Conservation (phyloP, 2,797 vertebrate genomes). For the Carcharodon carcharias region DNA sequence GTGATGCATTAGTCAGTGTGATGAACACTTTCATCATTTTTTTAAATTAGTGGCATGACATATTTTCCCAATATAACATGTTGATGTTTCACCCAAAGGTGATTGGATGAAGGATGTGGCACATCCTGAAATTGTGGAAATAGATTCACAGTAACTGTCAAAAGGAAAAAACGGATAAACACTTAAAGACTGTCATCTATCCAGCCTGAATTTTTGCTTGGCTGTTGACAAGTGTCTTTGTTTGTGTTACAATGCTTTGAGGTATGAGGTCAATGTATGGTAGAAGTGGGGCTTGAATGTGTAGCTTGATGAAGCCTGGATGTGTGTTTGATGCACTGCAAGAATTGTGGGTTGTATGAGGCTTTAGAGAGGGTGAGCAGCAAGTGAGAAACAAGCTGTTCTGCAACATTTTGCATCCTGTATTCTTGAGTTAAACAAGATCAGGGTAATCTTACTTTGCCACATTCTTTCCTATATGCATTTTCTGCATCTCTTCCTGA, state of each 20-base stretch:
- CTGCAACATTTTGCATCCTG: background rate
- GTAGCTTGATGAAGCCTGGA: background rate
- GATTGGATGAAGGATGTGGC: background rate
- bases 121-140: background rate
- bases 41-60: background rate
- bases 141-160: background rate
- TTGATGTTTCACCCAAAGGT: background rate
- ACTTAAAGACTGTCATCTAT: background rate
- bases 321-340: background rate
- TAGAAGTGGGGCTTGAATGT: background rate
- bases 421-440: background rate
- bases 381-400: background rate
- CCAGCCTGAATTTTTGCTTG: background rate
- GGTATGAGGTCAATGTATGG: background rate
- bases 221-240: background rate
- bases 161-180: background rate
- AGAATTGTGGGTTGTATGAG: background rate
- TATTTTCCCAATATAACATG: background rate
- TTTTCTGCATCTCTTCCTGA: background rate
- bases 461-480: background rate
- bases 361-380: background rate
- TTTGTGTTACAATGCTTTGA: background rate
- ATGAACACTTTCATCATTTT: background rate
- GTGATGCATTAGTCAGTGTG: background rate
- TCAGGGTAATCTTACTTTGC: background rate